Evolutionary conservation across 2,797 vertebrate species (phyloP).

Genomic region (Gadopsis marmoratus): DNA sequence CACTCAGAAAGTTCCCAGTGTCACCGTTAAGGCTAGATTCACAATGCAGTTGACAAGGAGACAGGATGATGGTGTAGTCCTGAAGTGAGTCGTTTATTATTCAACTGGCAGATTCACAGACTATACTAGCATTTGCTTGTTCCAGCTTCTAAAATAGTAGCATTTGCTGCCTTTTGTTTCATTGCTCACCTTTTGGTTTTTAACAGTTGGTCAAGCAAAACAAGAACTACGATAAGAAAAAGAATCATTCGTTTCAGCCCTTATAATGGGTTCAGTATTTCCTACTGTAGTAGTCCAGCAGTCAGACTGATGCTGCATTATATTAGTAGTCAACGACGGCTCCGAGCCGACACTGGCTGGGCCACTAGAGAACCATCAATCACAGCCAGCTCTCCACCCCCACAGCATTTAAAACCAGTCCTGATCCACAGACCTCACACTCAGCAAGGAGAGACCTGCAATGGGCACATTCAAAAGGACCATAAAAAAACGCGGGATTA

Average conservation of each 20-base stretch:
- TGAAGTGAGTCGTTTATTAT: not conserved
- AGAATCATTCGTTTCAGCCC: not conserved
- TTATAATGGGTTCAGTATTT: not conserved
- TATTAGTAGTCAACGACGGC: constrained; percentile 31
- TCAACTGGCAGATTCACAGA: not conserved
- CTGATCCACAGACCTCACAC: constrained; percentile 36
- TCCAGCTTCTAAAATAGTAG: not conserved
- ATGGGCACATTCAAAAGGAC: not conserved
- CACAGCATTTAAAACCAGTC: constrained; percentile 39
- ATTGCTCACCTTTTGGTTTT: not conserved
- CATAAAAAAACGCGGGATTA: constrained; percentile 6
- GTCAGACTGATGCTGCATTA: constrained; percentile 9
- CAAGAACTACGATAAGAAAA: not conserved
- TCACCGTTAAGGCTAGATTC: not conserved
- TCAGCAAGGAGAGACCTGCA: constrained; percentile 37
- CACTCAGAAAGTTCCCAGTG: not conserved
- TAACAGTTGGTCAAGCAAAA: not conserved
- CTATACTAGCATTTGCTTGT: not conserved
- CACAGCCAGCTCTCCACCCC: constrained; percentile 45
- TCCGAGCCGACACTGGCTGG: constrained; percentile 16
- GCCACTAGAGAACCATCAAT: constrained; percentile 55
- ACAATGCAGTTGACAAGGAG: not conserved
- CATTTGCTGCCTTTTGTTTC: not conserved
- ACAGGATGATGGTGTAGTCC: not conserved
- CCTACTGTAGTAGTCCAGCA: not conserved